Conservation (phyloP, 1,140 invertebrate species). For the Heterodera carotae region DNA sequence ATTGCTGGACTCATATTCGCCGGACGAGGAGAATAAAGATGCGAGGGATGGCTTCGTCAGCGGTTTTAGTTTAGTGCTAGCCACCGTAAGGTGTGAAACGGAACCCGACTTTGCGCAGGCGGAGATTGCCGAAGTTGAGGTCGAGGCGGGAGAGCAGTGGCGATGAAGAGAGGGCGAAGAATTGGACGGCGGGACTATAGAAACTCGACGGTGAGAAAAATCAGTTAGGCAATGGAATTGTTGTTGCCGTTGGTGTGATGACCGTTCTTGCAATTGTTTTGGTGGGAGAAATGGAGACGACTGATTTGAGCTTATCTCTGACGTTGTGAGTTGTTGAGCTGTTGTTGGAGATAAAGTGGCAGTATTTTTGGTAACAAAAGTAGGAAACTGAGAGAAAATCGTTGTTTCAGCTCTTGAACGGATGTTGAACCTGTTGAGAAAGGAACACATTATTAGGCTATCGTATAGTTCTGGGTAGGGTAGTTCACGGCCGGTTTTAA, state of each 20-base stretch:
- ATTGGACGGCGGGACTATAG: background rate
- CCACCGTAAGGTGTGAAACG: slow-evolving; percentile 2
- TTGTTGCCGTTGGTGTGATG: no score
- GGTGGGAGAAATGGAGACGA: slow-evolving; percentile 16
- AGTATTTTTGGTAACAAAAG: slow-evolving; percentile 20
- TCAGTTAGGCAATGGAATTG: background rate
- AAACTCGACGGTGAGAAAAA: background rate
- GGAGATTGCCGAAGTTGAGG: slow-evolving; percentile 10
- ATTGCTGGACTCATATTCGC: background rate
- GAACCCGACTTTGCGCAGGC: slow-evolving; percentile 9
- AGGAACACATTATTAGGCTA: no score
- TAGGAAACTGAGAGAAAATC: slow-evolving; percentile 29
- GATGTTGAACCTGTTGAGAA: slow-evolving; percentile 34
- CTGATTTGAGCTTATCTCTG: slow-evolving; percentile 7
- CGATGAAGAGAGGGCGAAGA: slow-evolving; percentile 10
- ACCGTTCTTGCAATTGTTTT: slow-evolving; percentile 20
- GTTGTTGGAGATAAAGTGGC: background rate
- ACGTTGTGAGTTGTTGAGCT: slow-evolving; percentile 4
- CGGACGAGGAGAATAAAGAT: slow-evolving; percentile 16
- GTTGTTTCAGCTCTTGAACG: slow-evolving; percentile 39
- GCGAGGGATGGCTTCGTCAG: background rate
- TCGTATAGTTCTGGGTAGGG: no score
- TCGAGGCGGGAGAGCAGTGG: slow-evolving; percentile 23
- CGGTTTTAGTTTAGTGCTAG: slow-evolving; percentile 7
- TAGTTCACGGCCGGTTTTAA: no score